Evolutionary conservation across 2,797 vertebrate species (phyloP).

Genomic region (Silurus aristotelis): DNA sequence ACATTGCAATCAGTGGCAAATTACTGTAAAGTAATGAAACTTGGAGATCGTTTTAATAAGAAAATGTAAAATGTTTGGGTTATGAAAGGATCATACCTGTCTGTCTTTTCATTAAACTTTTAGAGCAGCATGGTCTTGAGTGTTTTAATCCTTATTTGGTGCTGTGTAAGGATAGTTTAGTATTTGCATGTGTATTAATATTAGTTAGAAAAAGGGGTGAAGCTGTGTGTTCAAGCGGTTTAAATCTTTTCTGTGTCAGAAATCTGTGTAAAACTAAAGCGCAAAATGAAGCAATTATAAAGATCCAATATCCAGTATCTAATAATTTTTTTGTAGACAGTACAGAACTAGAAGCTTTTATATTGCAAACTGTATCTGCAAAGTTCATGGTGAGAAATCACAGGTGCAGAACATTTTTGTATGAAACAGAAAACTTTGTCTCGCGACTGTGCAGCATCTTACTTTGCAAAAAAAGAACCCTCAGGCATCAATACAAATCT

Average conservation of each 20-base stretch:
- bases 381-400: no score
- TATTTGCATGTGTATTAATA: not conserved
- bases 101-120: not conserved
- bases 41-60: no score
- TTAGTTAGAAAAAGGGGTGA: not conserved
- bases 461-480: not conserved
- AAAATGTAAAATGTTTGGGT: not conserved
- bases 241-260: not conserved
- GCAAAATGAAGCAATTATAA: not conserved
- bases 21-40: not conserved
- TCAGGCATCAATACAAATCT: not conserved
- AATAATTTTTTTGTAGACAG: not conserved
- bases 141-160: not conserved
- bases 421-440: not conserved
- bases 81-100: not conserved
- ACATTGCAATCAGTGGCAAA: not conserved
- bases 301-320: not conserved
- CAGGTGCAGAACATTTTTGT: not conserved
- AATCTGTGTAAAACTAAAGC: not conserved
- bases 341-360: not conserved
- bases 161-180: not conserved
- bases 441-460: no score
- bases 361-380: not conserved
- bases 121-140: not conserved
- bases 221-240: not conserved